These are phyloP conservation scores for Slavum lentiscoides DNA, from an alignment of 2,888 invertebrate genomes.

Conservation along the genomic window DNA sequence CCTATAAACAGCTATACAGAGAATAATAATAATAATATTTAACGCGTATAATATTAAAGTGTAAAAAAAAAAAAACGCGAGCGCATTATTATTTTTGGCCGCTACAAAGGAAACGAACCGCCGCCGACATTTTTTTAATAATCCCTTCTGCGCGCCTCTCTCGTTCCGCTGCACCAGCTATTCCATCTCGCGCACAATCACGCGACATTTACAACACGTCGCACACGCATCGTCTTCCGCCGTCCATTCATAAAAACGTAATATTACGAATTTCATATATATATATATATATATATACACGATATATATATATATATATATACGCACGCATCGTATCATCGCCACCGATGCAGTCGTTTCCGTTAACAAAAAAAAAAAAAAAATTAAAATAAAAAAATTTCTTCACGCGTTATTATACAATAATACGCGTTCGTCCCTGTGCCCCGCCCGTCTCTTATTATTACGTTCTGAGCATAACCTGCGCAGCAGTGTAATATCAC, in stretches of 20 bases:
- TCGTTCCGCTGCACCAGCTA: background rate
- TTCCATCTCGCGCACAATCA: background rate
- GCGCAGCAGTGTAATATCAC: background rate
- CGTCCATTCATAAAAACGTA: conserved; percentile 49
- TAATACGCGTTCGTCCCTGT: conserved; percentile 14
- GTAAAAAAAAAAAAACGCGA: conserved; percentile 9
- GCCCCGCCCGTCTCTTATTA: background rate
- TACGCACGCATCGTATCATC: conserved; percentile 9
- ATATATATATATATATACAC: conserved; percentile 1
- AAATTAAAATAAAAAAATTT: too few species aligned
- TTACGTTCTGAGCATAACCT: background rate
- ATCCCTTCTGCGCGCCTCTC: background rate
- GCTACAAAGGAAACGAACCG: conserved; percentile 38
- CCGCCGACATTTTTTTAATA: background rate
- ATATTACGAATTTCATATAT: conserved; percentile 20
- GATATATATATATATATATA: background rate
- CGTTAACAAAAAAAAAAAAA: conserved; percentile 44
- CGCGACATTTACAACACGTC: background rate
- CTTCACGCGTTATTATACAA: conserved; percentile 46
- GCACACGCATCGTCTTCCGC: background rate
- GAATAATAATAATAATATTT: conserved; percentile 9
- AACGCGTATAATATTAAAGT: background rate
- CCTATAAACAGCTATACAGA: background rate
- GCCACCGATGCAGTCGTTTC: conserved; percentile 24
- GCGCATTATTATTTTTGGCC: conserved; percentile 47